Evolutionary conservation across 2,888 invertebrate genomes (phyloP).

Genomic region (Lymantria dispar): DNA sequence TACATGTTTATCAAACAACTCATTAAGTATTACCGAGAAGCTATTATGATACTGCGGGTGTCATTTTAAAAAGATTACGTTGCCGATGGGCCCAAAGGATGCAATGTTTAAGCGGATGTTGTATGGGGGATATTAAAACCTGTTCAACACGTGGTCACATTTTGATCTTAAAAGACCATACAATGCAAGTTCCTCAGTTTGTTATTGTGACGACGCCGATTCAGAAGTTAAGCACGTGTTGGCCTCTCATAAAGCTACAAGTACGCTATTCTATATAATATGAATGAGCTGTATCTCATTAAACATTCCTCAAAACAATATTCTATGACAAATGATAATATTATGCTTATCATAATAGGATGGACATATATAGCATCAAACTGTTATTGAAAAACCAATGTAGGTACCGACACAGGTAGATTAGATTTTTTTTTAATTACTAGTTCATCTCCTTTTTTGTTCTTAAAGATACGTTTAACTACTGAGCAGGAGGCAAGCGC

Average conservation of each 20-base stretch:
- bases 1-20: constrained; percentile 3
- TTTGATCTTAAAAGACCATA: constrained; percentile 45
- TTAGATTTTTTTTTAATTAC: no score
- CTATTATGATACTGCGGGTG: constrained; percentile 18
- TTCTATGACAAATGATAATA: no score
- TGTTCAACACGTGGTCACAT: constrained; percentile 70
- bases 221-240: constrained; percentile 70
- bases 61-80: constrained; percentile 22
- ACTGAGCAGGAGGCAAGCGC: no score
- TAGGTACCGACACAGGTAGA: no score
- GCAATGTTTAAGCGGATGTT: constrained; percentile 46
- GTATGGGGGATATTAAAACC: constrained; percentile 51
- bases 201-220: constrained; percentile 61
- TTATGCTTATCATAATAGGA: no score
- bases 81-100: constrained; percentile 17
- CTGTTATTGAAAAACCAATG: no score
- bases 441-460: no score
- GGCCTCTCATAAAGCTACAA: constrained; percentile 43
- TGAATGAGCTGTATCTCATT: no score
- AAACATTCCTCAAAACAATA: no score
- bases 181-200: constrained; percentile 67
- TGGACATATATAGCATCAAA: no score
- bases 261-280: not conserved
- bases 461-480: no score
- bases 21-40: constrained; percentile 20